Evolutionary conservation across 2,113 vertebrate genomes (phyloP), one percentile per base, ranked within the genome.

Genomic region (Paradoxurus hermaphroditus): DNA sequence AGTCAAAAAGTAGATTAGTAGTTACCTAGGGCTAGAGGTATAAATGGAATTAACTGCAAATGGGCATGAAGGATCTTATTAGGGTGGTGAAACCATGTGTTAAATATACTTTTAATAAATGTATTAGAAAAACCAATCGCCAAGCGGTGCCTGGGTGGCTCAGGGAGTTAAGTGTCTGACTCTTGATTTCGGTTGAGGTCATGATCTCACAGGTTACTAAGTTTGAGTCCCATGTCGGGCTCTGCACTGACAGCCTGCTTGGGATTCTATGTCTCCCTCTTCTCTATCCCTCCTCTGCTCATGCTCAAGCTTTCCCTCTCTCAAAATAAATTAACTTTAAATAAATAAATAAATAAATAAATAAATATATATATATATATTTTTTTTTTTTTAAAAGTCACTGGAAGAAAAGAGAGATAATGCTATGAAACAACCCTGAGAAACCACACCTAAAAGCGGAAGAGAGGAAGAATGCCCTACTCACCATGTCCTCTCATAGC

Each of bases 401-500:
- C 41, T 46, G 73, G 16, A 77, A 7, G 1, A 75, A 5, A 29
- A 44, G 27, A 73, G 72, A 77, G 41, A 46, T 13, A 46, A 51
- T 59, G 29, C 27, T 83, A 4, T 46, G 70, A 68, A 73, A 29
- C 15, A 29, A 70, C 41, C 29, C 7, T 46, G 82, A 72, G 7
- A 91, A 23, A 94, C 5, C 78, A 34, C 0, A 1, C 7, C 25
- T 92, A 23, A n/a, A 14, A 16, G 27, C 12, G 4, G 19, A 34
- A 1, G 9, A 59, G 8, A 39, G 10, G 34, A 89, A 16, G 21
- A 19, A 46, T 39, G 8, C 0, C 2, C 59, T 51, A 29, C 98
- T 98, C 68, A 99, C 99, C 99, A 99, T 94, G 99, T 99, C 96
- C 99, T 98, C 96, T 99, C 99, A 93, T 99, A 99, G 96, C 99